Evolutionary conservation across 2,113 vertebrate species (phyloP).

Genomic region (Catagonus wagneri): DNA sequence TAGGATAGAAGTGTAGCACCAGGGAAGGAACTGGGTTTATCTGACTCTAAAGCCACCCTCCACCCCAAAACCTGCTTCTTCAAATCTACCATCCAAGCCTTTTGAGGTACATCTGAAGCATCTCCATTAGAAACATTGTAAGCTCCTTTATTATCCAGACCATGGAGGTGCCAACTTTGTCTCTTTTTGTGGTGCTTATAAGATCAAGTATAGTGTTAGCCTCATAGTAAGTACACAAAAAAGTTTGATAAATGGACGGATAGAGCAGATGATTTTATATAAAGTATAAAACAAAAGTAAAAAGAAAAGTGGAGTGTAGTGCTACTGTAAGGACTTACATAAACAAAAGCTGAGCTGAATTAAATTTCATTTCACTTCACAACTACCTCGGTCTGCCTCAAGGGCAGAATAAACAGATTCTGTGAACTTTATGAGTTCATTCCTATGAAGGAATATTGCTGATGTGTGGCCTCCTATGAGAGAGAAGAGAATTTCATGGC

Average conservation of each 20-base stretch:
- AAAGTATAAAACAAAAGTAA: not conserved
- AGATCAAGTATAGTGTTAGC: not conserved
- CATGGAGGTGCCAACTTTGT: not conserved
- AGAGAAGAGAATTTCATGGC: not conserved
- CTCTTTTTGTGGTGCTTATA: not conserved
- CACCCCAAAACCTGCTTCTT: not conserved
- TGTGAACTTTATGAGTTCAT: not conserved
- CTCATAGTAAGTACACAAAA: not conserved
- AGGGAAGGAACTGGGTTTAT: not conserved
- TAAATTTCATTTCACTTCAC: slow-evolving; percentile 44
- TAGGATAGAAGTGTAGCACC: not conserved
- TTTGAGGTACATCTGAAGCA: not conserved
- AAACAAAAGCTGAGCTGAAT: slow-evolving; percentile 25
- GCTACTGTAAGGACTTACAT: not conserved
- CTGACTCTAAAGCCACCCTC: not conserved
- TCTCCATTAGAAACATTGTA: not conserved
- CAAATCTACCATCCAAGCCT: not conserved
- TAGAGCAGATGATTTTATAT: slow-evolving; percentile 27
- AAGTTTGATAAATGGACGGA: not conserved
- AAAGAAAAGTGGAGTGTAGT: not conserved
- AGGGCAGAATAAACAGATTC: slow-evolving; percentile 49
- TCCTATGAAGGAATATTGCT: slow-evolving; percentile 24
- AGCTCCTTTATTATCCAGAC: not conserved
- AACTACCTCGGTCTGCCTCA: not conserved
- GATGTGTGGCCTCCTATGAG: not conserved